Evolutionary conservation across 2,888 invertebrate genomes (phyloP), one percentile per base, ranked within the genome.

Genomic region (Hirtodrosophila confusa): DNA sequence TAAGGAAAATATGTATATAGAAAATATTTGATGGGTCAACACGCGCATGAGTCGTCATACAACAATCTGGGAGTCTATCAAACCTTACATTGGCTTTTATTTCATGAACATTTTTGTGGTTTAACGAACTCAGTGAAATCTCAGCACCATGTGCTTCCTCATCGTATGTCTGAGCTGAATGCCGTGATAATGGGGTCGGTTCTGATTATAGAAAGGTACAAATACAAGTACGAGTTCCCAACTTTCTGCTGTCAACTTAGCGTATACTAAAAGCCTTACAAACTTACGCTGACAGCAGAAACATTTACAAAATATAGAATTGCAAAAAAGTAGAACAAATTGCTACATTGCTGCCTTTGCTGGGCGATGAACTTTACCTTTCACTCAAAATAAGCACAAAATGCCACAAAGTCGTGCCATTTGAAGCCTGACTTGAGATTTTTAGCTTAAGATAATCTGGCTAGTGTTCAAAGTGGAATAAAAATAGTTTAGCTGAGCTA

Each of bases 351-450:
- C 40, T 31, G 7, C 54, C 55, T 45, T 41, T 24, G 11, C 37
- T 62, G 79, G 53, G 29, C 78, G 75, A 67, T 69, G 80, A 84
- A 72, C 78, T 66, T 54, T 77, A 69, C 86, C 86, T 75, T 86
- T 82, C 84, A 73, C 86, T 77, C 31, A 12, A 17, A 37, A n/a
- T 10, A 43, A 41, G 31, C 47, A 23, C 41, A 57, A 36, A 36
- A 37, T 8, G 40, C 48, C 43, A 24, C 51, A 41, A 50, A 68
- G 41, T 73, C 75, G 60, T 69, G 65, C 31, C 41, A 27, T 33
- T 29, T 11, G 4, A 31, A 50, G 10, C 9, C 12, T n/a, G 3
- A 9, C 33, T 7, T 8, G 23, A 62, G 63, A 74, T 79, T 61
- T 44, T 11, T 6, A 41, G 54, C 69, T 12, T 10, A 12, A 51